These are phyloP conservation scores for Lepidostoma basale DNA, from an alignment of 1,140 invertebrate species.

Conservation along the genomic window DNA sequence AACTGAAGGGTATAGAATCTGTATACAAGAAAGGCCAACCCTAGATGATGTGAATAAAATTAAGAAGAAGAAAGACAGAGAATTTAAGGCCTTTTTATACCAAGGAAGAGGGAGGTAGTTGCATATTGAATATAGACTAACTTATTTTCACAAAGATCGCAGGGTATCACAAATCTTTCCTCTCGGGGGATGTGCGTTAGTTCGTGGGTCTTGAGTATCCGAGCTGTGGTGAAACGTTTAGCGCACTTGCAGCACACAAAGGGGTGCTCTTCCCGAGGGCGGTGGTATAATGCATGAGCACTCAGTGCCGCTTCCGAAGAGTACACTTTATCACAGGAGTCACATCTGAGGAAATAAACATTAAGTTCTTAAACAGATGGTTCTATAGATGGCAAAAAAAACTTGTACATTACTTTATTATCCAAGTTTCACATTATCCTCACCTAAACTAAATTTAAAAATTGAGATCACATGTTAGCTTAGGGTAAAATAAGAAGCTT, in stretches of 20 bases:
- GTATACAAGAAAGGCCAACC: too few relatives aligned
- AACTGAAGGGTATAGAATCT: too few relatives aligned
- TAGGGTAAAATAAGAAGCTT: too few relatives aligned
- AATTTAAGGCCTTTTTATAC: too few relatives aligned
- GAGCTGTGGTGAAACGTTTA: slow-evolving; percentile 49
- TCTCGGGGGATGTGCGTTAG: slow-evolving; percentile 51
- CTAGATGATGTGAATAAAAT: too few relatives aligned
- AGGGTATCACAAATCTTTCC: slow-evolving; percentile 50
- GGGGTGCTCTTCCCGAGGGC: slow-evolving; percentile 44
- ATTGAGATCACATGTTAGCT: too few relatives aligned
- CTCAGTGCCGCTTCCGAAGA: slow-evolving; percentile 11
- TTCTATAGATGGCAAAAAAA: background rate
- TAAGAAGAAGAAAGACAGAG: too few relatives aligned
- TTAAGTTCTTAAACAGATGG: too few relatives aligned
- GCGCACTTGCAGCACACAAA: slow-evolving; percentile 52
- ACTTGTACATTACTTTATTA: background rate
- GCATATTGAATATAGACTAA: too few relatives aligned
- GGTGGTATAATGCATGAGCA: slow-evolving; percentile 23
- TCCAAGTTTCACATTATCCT: background rate
- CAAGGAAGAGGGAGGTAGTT: too few relatives aligned
- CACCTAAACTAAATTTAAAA: too few relatives aligned
- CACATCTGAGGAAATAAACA: slow-evolving; percentile 27
- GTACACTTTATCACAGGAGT: slow-evolving; percentile 33
- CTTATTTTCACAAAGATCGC: slow-evolving; percentile 52
- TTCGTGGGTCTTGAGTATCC: slow-evolving; percentile 51